Evolutionary conservation across 2,888 invertebrate species (phyloP).

Genomic region (Scaptodrosophila latifasciaeformis): DNA sequence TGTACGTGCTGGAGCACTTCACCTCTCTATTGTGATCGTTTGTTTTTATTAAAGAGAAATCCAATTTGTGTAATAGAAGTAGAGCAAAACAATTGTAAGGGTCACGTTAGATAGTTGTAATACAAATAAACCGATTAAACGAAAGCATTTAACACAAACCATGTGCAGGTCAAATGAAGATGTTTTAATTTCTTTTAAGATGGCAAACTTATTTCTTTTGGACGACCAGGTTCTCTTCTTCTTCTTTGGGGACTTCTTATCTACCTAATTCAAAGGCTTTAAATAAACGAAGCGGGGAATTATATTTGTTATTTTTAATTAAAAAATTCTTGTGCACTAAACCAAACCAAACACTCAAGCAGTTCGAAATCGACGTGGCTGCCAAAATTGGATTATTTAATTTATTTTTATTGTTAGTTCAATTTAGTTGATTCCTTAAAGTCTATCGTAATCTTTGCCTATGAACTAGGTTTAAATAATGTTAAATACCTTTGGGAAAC

Average conservation of each 20-base stretch:
- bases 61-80: constrained; percentile 22
- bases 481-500: too few species aligned
- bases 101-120: constrained; percentile 64
- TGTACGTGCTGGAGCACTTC: constrained; percentile 38
- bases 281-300: background rate
- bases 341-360: constrained; percentile 7
- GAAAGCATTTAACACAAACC: constrained; percentile 57
- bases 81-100: constrained; percentile 38
- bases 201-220: too few species aligned
- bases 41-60: constrained; percentile 40
- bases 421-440: too few species aligned
- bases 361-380: constrained; percentile 10
- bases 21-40: constrained; percentile 61
- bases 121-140: constrained; percentile 55
- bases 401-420: too few species aligned
- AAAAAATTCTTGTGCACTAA: constrained; percentile 3
- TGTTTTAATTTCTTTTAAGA: too few species aligned
- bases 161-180: too few species aligned
- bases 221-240: too few species aligned
- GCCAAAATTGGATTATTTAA: too few species aligned
- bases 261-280: too few species aligned
- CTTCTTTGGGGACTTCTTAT: too few species aligned
- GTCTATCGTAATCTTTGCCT: too few species aligned
- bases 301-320: background rate
- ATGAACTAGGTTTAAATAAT: too few species aligned